Evolutionary conservation across 2,113 vertebrate species (phyloP), one percentile per base, ranked within the genome.

Genomic region (Taxidea taxus): DNA sequence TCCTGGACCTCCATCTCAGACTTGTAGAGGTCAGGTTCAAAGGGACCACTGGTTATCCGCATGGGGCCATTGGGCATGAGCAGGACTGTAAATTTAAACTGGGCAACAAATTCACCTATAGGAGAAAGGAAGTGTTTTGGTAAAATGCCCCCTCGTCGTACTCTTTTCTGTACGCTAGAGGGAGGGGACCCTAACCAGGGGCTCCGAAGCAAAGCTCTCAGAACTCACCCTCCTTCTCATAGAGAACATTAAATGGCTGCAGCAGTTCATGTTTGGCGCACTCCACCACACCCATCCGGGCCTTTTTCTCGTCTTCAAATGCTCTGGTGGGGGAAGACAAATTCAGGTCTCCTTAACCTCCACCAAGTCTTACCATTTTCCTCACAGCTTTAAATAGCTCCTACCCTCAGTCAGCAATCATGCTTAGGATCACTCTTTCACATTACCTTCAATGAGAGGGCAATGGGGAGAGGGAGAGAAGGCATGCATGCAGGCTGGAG

Each of bases 71-170:
- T 99, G 85, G 99, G 99, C 99, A 99, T 99, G 95, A 99, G 99
- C 75, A 99, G 98, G 98, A 99, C 99, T 34, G 99, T 99, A 99
- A 99, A 99, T 98, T 99, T 99, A 98, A 99, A 99, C 99, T 99
- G 99, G 47, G 99, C 99, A 51, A 99, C 99, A 68, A 99, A 99
- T 98, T 99, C 99, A 27, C 99, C 99, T 99, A 72, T 29, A 96
- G 23, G 77, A 62, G 89, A 87, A 58, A 97, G 9, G 82, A 66
- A 94, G 13, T 77, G 34, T 77, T 95, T 91, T 88, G 72, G 78
- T 6, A 58, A 88, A 91, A 81, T 12, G 6, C 74, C 60, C 25
- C 86, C 78, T 34, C 74, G 29, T 31, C 47, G 39, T 10, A 81
- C 10, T 42, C 31, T 60, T 42, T 75, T 29, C 75, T 75, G 29